These are phyloP conservation scores for Cyprinus carpio DNA, from an alignment of 2,113 vertebrate species.

Conservation along the genomic window DNA sequence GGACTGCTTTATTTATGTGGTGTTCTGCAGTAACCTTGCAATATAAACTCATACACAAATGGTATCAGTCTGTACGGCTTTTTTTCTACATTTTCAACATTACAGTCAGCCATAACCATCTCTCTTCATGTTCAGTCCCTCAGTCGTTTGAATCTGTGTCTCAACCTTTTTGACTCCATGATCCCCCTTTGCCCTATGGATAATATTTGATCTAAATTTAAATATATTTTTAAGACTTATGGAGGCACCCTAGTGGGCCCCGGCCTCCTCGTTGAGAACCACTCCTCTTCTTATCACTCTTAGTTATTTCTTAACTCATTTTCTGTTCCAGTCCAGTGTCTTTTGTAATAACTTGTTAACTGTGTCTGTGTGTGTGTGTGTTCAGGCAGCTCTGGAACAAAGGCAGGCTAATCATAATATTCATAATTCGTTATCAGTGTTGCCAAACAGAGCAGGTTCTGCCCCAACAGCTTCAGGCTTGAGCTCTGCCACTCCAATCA, in stretches of 20 bases:
- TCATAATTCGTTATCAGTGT: conserved; percentile 36
- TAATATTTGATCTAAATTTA: not conserved
- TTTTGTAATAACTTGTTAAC: not conserved
- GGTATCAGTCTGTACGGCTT: too few species aligned
- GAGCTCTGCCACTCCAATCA: conserved; percentile 4
- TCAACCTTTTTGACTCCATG: not conserved
- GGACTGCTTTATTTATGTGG: not conserved
- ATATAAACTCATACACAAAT: not conserved
- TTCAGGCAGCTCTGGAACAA: conserved; percentile 28
- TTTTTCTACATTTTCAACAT: not conserved
- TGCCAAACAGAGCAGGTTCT: conserved; percentile 33
- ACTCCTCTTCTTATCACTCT: not conserved
- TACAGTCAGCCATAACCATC: not conserved
- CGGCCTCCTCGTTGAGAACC: not conserved
- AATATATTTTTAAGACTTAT: not conserved
- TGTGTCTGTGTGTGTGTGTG: conserved; percentile 14
- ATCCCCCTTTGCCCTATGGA: too few species aligned
- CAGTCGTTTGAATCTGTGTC: not conserved
- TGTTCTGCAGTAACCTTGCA: not conserved
- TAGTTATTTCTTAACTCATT: not conserved
- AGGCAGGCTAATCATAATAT: conserved; percentile 50
- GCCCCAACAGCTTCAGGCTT: conserved; percentile 25
- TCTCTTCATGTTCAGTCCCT: not conserved
- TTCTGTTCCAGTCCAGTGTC: not conserved
- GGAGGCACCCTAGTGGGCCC: not conserved